These are phyloP conservation scores for Monopis laevigella DNA, from an alignment of 2,888 invertebrate genomes.

Conservation along the genomic window DNA sequence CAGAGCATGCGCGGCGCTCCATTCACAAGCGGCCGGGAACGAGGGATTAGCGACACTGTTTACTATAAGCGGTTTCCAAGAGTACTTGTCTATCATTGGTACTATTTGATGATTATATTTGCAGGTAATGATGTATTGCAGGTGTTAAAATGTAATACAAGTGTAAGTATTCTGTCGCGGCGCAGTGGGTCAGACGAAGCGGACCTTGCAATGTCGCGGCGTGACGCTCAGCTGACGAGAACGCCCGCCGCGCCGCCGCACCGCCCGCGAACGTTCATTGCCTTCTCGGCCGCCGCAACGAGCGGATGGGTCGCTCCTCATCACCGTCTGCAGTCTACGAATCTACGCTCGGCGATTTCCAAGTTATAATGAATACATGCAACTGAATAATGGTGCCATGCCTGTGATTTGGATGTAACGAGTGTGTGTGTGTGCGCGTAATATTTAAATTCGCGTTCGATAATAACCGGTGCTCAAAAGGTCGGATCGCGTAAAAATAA, in stretches of 20 bases:
- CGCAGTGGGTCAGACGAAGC: conserved; percentile 15
- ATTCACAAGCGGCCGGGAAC: conserved; percentile 26
- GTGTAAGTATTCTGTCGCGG: conserved; percentile 19
- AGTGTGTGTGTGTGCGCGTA: not conserved
- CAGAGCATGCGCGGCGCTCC: conserved; percentile 36
- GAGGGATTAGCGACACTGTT: not conserved
- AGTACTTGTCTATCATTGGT: not conserved
- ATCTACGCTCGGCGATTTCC: conserved; percentile 28
- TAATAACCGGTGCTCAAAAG: conserved; percentile 66
- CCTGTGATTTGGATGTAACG: too few species aligned
- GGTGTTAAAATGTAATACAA: conserved; percentile 9
- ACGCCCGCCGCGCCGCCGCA: conserved; percentile 43
- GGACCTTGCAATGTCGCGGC: conserved; percentile 71
- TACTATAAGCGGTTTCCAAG: not conserved
- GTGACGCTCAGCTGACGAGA: conserved; percentile 66
- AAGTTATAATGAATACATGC: too few species aligned
- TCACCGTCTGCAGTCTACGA: not conserved
- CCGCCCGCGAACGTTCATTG: conserved; percentile 73
- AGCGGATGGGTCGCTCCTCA: conserved; percentile 35
- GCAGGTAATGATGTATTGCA: not conserved
- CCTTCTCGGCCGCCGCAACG: conserved; percentile 70
- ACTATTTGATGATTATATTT: not conserved
- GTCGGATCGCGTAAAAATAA: conserved; percentile 67
- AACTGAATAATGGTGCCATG: too few species aligned
- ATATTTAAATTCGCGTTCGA: conserved; percentile 4